Conservation (phyloP, 1,140 invertebrate genomes). For the Triops longicaudatus region DNA sequence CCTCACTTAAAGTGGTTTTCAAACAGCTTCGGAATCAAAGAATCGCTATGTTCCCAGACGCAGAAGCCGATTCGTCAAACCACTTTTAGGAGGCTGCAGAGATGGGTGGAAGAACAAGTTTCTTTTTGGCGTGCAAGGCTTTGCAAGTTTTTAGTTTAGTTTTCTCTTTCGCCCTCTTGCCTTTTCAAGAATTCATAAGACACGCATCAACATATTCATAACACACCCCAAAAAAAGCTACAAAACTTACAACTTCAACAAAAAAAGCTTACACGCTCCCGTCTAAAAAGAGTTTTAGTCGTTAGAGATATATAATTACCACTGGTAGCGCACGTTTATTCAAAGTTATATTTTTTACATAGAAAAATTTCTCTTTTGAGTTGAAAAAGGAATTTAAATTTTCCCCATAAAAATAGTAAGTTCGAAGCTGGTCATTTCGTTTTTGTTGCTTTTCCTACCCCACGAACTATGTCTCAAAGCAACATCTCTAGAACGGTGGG, state of each 20-base stretch:
- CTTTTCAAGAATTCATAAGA: neutral
- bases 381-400: neutral
- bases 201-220: neutral
- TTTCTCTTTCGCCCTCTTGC: neutral
- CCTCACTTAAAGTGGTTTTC: neutral
- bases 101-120: neutral
- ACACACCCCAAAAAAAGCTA: constrained; percentile 8
- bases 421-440: neutral
- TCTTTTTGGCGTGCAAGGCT: neutral
- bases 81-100: too few relatives aligned
- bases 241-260: neutral
- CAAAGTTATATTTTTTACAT: neutral
- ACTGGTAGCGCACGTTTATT: neutral
- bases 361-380: neutral
- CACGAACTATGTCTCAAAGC: neutral
- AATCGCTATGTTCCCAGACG: neutral
- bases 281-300: neutral
- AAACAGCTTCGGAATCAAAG: neutral
- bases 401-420: too few relatives aligned
- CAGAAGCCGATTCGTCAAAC: too few relatives aligned
- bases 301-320: neutral
- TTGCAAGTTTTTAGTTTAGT: neutral
- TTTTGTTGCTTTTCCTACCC: neutral
- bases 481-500: constrained; percentile 6
- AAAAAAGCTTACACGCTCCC: neutral